Base-by-base conservation (phyloP, 92 coral and sea anemone genomes). In the Zoanthus solanderi region DNA sequence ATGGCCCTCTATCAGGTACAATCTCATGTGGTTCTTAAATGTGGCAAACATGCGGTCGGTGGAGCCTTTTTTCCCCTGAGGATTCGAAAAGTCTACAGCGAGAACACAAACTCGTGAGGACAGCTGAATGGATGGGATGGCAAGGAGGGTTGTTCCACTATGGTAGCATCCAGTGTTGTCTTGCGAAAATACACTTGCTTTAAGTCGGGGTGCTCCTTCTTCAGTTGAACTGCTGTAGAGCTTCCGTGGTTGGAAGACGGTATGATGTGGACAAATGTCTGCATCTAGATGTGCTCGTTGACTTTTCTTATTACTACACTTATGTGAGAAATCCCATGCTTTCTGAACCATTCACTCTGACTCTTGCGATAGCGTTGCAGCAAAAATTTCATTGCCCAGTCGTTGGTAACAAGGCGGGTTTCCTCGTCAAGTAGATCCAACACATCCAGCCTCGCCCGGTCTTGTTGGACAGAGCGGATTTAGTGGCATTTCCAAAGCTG, bases 401-500 rank as follows among this genome's bases (percentile, higher is more conserved):
- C 66, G 47, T 23, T 48, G 29, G 66, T 42, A 7, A 84, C 13
- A 15, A 48, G 87, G 54, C 75, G 52, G 17, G 77, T 46, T 34
- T 48, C 47, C 7, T 83, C 58, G 63, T 48, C 69, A 18, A 71
- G 79, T 17, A 48, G 46, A 14, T 48, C 28, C 44, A 84, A 63
- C 58, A 45, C 58, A 65, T 83, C 87, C 44, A 67, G 77, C 61
- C 75, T 83, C 17, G 71, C 77, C 34, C 45, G 56, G 44, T 83
- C 87, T 84, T 71, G 78, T 28, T 84, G 73, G 9, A 44, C 29
- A 32, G 87, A 83, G 76, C 87, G 78, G 65, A 83, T 14, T 18
- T 63, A 48, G 86, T 63, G 86, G 72, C 74, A 81, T 54, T 81
- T 81, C 86, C 86, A 81, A 50, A 61, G 74, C 18, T 44, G 72